A percentile compares a stretch with the other conserved stretches of the same genome.
Evolutionary conservation across 35 echinoderm and acorn worm genomes (phyloP).

Genomic region (Strongylocentrotus purpuratus): DNA sequence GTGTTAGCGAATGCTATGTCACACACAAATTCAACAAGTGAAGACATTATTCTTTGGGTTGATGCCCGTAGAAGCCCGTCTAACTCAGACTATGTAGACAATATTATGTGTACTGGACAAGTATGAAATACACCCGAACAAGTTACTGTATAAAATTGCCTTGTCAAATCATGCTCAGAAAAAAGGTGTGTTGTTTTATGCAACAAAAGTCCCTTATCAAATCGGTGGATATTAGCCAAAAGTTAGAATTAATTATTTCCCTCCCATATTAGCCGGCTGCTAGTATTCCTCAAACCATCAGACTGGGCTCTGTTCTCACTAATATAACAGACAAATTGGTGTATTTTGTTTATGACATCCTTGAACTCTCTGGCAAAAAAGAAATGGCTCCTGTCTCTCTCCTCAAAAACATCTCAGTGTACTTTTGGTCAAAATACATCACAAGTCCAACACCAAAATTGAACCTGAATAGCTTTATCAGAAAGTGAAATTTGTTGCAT

Average conservation of each 20-base stretch:
- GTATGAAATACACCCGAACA: no score
- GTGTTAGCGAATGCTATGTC: no score
- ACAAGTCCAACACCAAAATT: not conserved
- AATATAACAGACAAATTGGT: not conserved
- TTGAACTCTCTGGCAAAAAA: not conserved
- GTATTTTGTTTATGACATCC: not conserved
- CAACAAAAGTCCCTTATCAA: not conserved
- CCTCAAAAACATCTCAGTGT: not conserved
- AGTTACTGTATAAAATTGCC: no score
- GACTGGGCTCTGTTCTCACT: not conserved
- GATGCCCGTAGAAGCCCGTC: no score
- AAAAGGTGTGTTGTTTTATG: no score
- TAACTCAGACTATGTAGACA: no score
- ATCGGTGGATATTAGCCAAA: not conserved
- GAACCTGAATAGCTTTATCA: not conserved
- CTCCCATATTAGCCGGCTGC: not conserved
- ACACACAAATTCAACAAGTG: no score
- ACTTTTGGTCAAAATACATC: not conserved
- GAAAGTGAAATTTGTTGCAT: not conserved
- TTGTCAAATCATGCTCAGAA: no score
- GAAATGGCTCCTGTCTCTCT: not conserved
- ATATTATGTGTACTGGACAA: no score
- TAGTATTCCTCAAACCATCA: not conserved
- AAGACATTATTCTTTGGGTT: no score
- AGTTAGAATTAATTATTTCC: not conserved